Evolutionary conservation across 2,797 vertebrate species (phyloP).

Genomic region (Muscicapa comitata): DNA sequence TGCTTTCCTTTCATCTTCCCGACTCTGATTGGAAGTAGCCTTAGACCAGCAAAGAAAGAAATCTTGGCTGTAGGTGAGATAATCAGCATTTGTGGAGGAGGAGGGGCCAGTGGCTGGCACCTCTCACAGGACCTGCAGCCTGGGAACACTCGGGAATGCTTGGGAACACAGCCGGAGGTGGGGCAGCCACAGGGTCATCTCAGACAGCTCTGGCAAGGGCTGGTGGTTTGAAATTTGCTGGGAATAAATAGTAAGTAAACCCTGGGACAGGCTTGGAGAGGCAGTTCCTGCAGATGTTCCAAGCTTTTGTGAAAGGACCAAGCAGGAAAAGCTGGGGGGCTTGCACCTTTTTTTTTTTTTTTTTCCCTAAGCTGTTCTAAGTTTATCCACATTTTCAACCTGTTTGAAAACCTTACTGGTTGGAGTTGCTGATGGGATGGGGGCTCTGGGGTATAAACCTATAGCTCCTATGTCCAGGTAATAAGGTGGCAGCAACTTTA

Average conservation of each 20-base stretch:
- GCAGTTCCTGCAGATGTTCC: constrained; percentile 3
- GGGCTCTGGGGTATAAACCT: background rate
- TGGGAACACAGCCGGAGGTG: background rate
- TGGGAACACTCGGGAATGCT: background rate
- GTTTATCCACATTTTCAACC: no score
- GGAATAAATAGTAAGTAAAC: constrained; percentile 12
- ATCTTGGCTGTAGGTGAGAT: background rate
- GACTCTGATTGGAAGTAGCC: background rate
- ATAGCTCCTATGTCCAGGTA: background rate
- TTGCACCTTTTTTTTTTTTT: background rate
- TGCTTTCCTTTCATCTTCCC: background rate
- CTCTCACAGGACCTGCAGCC: background rate
- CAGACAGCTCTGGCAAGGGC: constrained; percentile 25
- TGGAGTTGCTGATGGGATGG: background rate
- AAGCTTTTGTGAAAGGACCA: background rate
- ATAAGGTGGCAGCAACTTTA: background rate
- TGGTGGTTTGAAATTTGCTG: background rate
- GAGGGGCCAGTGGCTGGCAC: rapidly evolving
- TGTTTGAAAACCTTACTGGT: background rate
- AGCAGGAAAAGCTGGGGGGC: background rate
- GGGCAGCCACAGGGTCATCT: background rate
- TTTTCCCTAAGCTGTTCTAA: no score
- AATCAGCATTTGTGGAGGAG: background rate
- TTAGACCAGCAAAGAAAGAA: background rate
- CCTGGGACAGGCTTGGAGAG: background rate